Evolutionary conservation across 1,140 invertebrate genomes (phyloP).

Genomic region (Grapholita molesta): DNA sequence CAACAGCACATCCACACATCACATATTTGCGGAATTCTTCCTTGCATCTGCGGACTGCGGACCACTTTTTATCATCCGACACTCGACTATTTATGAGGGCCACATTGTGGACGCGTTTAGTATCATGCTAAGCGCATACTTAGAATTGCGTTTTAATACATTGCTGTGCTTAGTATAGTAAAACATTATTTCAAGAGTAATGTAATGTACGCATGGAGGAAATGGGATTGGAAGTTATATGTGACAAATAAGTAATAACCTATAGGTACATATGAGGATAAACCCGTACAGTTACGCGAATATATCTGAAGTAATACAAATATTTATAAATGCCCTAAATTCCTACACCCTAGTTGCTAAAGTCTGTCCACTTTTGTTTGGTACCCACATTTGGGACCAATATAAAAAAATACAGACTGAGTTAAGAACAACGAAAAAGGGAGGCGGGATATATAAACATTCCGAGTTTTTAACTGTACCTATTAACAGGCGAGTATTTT

Average conservation of each 20-base stretch:
- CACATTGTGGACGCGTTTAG: neutral
- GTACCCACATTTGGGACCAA: too few species aligned
- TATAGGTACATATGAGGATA: neutral
- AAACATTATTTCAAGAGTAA: neutral
- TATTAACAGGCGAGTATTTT: too few species aligned
- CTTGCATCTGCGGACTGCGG: neutral
- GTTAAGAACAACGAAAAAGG: too few species aligned
- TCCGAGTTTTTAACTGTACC: too few species aligned
- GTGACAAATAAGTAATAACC: neutral
- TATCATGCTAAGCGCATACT: constrained; percentile 1
- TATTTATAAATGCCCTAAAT: too few species aligned
- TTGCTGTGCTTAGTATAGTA: neutral
- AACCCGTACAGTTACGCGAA: too few species aligned
- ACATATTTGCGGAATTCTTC: neutral
- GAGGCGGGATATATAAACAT: too few species aligned
- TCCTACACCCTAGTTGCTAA: too few species aligned
- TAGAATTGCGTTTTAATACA: neutral
- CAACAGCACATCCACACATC: neutral
- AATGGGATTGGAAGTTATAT: neutral
- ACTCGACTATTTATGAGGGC: neutral
- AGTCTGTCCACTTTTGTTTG: too few species aligned
- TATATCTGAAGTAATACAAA: too few species aligned
- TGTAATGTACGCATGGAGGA: neutral
- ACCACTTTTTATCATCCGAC: constrained; percentile 3
- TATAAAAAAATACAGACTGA: too few species aligned